Percentiles rank a stretch among this genome's conserved stretches.
Conservation (phyloP, 2,888 invertebrate genomes). For the Phaedon cochleariae region DNA sequence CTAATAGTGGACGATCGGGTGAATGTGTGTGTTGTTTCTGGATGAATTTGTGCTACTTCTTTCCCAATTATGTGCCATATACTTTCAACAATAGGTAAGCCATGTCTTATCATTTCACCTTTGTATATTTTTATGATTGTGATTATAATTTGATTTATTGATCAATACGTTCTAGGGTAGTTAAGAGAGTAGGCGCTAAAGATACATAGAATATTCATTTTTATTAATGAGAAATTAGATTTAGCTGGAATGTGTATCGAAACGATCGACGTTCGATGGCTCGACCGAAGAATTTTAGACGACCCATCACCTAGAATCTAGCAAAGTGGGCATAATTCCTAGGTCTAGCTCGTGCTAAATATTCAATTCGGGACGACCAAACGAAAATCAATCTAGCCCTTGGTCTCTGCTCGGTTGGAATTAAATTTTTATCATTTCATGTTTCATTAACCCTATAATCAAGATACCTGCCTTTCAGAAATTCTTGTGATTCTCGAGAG, state of each 20-base stretch:
- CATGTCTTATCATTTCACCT: slow-evolving; percentile 61
- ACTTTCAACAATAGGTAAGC: slow-evolving; percentile 63
- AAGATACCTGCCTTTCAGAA: slow-evolving; percentile 32
- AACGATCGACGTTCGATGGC: slow-evolving; percentile 1
- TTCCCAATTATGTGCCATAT: slow-evolving; percentile 59
- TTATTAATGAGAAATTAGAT: slow-evolving; percentile 24
- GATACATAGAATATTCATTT: slow-evolving; percentile 22
- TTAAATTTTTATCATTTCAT: slow-evolving; percentile 44
- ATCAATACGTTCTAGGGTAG: slow-evolving; percentile 3
- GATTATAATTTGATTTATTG: slow-evolving; percentile 54
- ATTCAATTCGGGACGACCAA: slow-evolving; percentile 6
- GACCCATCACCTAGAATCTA: slow-evolving; percentile 9
- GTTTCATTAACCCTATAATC: slow-evolving; percentile 43
- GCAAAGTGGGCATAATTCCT: slow-evolving; percentile 8
- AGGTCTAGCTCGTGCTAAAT: slow-evolving; percentile 1
- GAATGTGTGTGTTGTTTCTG: slow-evolving; percentile 50
- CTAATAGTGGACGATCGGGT: slow-evolving; percentile 46
- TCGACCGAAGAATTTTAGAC: not conserved
- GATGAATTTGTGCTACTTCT: slow-evolving; percentile 52
- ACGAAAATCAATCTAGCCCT: slow-evolving; percentile 40
- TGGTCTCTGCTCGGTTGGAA: slow-evolving; percentile 35
- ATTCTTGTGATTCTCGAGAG: slow-evolving; percentile 35
- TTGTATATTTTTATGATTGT: slow-evolving; percentile 56
- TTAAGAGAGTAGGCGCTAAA: not conserved
- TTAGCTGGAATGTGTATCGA: slow-evolving; percentile 8